Evolutionary conservation across 1,140 invertebrate genomes (phyloP), one percentile per base, ranked within the genome.

Genomic region (Orchestia grillus): DNA sequence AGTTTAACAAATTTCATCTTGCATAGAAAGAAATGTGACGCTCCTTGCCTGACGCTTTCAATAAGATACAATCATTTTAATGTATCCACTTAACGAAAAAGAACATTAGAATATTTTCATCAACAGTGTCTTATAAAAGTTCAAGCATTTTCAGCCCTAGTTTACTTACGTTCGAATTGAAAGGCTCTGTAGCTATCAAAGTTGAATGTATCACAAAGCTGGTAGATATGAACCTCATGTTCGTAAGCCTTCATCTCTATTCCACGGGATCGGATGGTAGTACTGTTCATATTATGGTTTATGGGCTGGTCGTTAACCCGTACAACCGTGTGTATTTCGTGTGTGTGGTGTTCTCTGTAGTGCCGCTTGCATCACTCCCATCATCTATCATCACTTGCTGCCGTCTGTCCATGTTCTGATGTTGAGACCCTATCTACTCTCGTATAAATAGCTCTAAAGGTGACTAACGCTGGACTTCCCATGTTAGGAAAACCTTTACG

Each of bases 311-410:
- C 88, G 8, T 90, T 90, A n/a, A n/a, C n/a, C n/a, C n/a, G n/a
- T n/a, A 90, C 43, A 90, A 90, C 88, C 43, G 88, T 42, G 88
- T 90, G 88, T 90, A 77, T 77, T 77, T 77, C 36, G 41, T 44
- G 88, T 90, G 88, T 90, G 88, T 90, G 88, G 88, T 90, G 88
- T 90, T 90, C n/a, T 77, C 36, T 90, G 88, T 90, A 90, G 88
- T 90, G 42, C 42, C 28, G 41, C 41, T 90, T 90, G 88, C 23
- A 15, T 87, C 87, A 87, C 40, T 41, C 43, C 41, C 88, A 90
- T 90, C 88, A 90, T 90, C 88, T 44, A 90, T 90, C 88, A 90
- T 90, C 88, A 90, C 88, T 90, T 90, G 88, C 88, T 90, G 36
- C 88, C 41, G n/a, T 90, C 43, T 90, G 62, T 90, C 43, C 88